Evolutionary conservation across 2,113 vertebrate genomes (phyloP).

Genomic region (Orientallactaga bullata): DNA sequence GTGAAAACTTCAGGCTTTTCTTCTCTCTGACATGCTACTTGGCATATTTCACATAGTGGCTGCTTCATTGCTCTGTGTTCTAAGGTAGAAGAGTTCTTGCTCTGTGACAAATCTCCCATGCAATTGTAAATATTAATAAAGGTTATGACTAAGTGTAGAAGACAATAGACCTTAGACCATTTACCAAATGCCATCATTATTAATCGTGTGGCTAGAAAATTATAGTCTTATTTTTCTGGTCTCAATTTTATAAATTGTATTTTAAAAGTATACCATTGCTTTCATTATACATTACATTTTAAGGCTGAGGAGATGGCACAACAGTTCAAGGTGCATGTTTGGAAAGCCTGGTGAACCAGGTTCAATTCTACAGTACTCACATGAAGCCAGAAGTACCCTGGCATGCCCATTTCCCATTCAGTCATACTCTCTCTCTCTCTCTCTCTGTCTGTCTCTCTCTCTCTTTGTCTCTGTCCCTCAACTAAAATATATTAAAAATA

Average conservation of each 20-base stretch:
- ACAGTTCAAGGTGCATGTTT: no score
- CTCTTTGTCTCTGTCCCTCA: no score
- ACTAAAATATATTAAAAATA: neutral
- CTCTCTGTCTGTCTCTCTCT: no score
- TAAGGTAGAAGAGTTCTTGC: neutral
- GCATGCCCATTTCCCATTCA: no score
- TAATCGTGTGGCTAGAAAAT: neutral
- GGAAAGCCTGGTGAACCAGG: no score
- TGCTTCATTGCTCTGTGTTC: neutral
- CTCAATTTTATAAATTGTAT: slow-evolving; percentile 30
- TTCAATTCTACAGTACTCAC: no score
- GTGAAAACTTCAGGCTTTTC: neutral
- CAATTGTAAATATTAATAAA: neutral
- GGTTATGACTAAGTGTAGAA: neutral
- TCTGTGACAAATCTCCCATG: neutral
- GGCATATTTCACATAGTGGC: neutral
- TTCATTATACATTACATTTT: neutral
- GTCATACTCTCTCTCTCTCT: no score
- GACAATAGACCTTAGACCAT: neutral
- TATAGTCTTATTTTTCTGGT: neutral
- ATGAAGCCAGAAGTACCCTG: no score
- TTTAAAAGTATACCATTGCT: neutral
- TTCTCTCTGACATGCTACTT: neutral
- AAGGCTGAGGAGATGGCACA: no score
- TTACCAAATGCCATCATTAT: neutral